Base-by-base conservation (phyloP, 2,113 vertebrate genomes). In the Trogon surrucura region DNA sequence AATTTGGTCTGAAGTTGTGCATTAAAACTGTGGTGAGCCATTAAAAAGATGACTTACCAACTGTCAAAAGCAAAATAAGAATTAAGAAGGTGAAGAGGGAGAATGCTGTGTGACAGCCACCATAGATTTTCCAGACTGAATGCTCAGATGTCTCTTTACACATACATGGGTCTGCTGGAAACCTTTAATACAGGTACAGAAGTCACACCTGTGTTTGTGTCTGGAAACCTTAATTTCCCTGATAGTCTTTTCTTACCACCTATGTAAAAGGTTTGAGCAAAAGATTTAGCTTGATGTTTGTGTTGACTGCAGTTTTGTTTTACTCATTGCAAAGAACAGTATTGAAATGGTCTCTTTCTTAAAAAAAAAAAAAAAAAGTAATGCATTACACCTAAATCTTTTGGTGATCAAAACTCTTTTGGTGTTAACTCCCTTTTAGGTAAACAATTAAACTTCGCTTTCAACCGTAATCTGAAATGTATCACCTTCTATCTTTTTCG, bases 41-140 rank as follows among this genome's bases (percentile, higher is more conserved):
- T 96, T 97, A 96, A 97, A 97, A 95, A 94, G 95, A 96, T 92
- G 95, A 95, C 73, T 97, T 96, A 96, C 94, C 94, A 97, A 97
- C 96, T 97, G 96, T 97, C 91, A 92, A 91, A 95, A 96, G 48
- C 89, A 95, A 97, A 96, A 96, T 97, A 91, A 95, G 86, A 93
- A 88, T 93, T 96, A 93, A 89, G 86, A 96, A 96, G 94, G 96
- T 97, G 95, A 96, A 95, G 85, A 95, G 75, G 74, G 74, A 93
- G 89, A 92, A 78, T 72, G 70, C 64, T 75, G 86, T 44, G 89
- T 95, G 96, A 93, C 89, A 95, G 91, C 85, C 92, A 96, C 92
- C 92, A 96, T 95, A 95, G 83, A 95, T 93, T 95, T 95, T 88
- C 75, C 95, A 96, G 92, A 67, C 96, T 95, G 94, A 91, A 95